Conservation (phyloP, 2,797 vertebrate species). For the Chrosomus eos region DNA sequence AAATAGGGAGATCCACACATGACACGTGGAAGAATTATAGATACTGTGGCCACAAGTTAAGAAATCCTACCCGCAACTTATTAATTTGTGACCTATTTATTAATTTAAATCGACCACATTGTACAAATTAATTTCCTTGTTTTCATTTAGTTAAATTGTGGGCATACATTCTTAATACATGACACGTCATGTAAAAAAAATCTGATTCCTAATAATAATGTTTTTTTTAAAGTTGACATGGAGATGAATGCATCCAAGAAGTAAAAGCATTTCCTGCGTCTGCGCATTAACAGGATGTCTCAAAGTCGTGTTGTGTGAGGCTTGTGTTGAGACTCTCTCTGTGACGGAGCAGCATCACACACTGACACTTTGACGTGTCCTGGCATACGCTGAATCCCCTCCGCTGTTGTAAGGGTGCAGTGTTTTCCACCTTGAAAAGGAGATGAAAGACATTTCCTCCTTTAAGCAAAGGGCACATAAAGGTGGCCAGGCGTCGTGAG, state of each 20-base stretch:
- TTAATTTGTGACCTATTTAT: no score
- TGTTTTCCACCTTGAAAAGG: slow-evolving; percentile 69
- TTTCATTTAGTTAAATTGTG: not conserved
- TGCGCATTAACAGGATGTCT: not conserved
- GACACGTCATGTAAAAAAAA: not conserved
- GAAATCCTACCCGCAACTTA: not conserved
- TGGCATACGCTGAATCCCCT: slow-evolving; percentile 55
- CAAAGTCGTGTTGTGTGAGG: slow-evolving; percentile 8
- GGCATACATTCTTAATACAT: not conserved
- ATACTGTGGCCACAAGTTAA: not conserved
- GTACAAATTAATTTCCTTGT: no score
- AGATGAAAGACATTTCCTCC: slow-evolving; percentile 74
- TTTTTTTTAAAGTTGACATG: not conserved
- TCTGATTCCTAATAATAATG: not conserved
- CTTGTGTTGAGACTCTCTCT: slow-evolving; percentile 52
- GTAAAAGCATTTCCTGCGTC: not conserved
- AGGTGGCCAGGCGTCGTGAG: slow-evolving; percentile 60
- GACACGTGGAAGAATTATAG: not conserved
- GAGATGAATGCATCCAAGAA: not conserved
- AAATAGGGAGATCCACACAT: not conserved
- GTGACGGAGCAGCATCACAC: slow-evolving; percentile 31
- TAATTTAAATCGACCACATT: no score
- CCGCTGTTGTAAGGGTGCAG: slow-evolving; percentile 42
- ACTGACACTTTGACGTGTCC: slow-evolving; percentile 52
- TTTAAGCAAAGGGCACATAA: slow-evolving; percentile 71